Conservation (phyloP, 2,797 vertebrate genomes). For the Micrastur ruficollis region DNA sequence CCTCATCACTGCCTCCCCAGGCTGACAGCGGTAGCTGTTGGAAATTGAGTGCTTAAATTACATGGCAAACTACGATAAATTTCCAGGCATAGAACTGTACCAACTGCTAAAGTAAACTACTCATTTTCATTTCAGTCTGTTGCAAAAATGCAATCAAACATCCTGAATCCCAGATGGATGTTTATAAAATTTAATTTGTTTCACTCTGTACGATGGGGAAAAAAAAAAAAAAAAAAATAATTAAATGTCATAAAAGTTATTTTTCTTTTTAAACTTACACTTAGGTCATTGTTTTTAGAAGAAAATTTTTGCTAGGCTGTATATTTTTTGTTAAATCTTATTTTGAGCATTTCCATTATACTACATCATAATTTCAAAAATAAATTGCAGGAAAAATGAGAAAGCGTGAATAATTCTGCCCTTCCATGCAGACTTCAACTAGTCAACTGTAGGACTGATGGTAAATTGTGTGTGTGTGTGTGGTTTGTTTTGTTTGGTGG, state of each 20-base stretch:
- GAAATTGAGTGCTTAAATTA: slow-evolving; percentile 34
- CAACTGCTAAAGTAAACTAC: slow-evolving; percentile 4
- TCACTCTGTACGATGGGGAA: background rate
- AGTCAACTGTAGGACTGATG: background rate
- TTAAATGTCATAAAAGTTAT: background rate
- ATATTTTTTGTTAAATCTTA: background rate
- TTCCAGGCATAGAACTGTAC: background rate
- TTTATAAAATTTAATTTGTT: slow-evolving; percentile 15
- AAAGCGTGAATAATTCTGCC: background rate
- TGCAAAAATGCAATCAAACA: slow-evolving; percentile 14
- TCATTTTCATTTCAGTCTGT: slow-evolving; percentile 17
- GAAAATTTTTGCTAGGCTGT: background rate
- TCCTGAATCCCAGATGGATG: background rate
- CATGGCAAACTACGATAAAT: slow-evolving; percentile 23
- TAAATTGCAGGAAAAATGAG: background rate
- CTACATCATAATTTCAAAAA: background rate
- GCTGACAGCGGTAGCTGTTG: background rate
- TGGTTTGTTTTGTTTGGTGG: background rate
- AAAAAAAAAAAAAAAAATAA: too few species aligned
- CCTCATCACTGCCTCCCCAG: background rate
- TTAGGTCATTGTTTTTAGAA: background rate
- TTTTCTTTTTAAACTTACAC: background rate
- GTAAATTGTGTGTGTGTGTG: background rate
- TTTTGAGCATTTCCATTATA: background rate
- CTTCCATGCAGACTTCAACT: background rate